phyloP scores from a whole-genome alignment of 1,140 invertebrate genomes.

The Pollicipes pollicipes region DNA sequence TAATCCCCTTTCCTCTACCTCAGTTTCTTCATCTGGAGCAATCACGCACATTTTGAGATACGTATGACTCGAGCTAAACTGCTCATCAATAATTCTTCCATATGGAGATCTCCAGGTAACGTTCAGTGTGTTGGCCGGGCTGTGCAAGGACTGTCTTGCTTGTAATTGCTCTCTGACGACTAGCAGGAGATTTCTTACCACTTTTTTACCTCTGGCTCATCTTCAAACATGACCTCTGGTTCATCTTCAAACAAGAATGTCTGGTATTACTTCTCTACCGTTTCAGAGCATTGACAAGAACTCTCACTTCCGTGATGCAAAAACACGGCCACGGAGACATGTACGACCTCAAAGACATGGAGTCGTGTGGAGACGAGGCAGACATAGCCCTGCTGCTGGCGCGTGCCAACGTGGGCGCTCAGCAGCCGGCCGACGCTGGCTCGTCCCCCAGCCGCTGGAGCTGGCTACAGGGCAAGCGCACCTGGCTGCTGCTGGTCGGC shows the following conservation, averaged over 20 bases:
- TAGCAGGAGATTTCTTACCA: too few species aligned
- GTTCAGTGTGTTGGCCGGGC: too few species aligned
- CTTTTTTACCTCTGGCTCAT: not conserved
- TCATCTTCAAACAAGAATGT: not conserved
- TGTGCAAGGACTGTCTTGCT: not conserved
- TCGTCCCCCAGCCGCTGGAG: too few species aligned
- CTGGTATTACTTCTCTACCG: not conserved
- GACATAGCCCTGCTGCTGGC: not conserved
- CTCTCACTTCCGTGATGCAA: not conserved
- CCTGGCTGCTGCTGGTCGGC: not conserved
- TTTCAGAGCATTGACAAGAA: not conserved
- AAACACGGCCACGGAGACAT: not conserved
- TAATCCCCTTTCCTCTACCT: too few species aligned
- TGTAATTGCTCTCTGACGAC: not conserved
- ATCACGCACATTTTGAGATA: too few species aligned
- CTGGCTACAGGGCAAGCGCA: not conserved
- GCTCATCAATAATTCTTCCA: too few species aligned
- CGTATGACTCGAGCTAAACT: too few species aligned
- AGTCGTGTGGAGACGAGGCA: not conserved
- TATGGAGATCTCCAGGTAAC: too few species aligned
- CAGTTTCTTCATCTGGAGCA: too few species aligned
- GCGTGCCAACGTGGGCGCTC: not conserved
- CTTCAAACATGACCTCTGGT: too few species aligned
- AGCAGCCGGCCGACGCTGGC: too few species aligned
- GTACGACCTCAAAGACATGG: not conserved